Evolutionary conservation across 35 echinoderm and acorn worm genomes (phyloP).

Genomic region (Acanthaster planci): DNA sequence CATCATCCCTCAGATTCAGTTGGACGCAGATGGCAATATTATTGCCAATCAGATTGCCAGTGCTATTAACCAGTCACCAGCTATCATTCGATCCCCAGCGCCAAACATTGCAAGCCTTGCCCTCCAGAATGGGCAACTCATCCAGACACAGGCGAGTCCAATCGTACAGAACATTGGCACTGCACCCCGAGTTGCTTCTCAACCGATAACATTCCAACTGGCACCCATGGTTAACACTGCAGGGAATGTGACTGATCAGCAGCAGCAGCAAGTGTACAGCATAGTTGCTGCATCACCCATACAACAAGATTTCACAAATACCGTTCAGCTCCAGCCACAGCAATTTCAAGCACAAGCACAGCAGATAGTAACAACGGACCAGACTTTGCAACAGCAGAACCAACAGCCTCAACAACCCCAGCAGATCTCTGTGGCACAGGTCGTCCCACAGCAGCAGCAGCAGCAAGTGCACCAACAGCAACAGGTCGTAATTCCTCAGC

Average conservation of each 20-base stretch:
- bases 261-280: conserved; percentile 51
- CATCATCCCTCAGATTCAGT: conserved; percentile 74
- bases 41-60: conserved; percentile 61
- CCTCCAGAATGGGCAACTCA: conserved; percentile 71
- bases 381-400: neutral
- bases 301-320: conserved; percentile 27
- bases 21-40: conserved; percentile 81
- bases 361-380: conserved; percentile 22
- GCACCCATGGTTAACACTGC: conserved; percentile 46
- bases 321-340: conserved; percentile 30
- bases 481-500: conserved; percentile 36
- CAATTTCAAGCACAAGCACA: conserved; percentile 31
- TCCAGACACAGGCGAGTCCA: conserved; percentile 41
- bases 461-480: conserved; percentile 30
- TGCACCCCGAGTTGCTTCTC: neutral
- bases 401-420: conserved; percentile 38
- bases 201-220: conserved; percentile 29
- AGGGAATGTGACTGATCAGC: conserved; percentile 30
- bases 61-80: conserved; percentile 30
- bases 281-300: conserved; percentile 35
- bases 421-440: conserved; percentile 23
- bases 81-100: conserved; percentile 27
- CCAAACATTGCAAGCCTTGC: conserved; percentile 42
- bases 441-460: conserved; percentile 33
- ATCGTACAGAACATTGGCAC: conserved; percentile 37